phyloP scores from a whole-genome alignment of 2,797 vertebrate genomes.

The Loris lydekkerianus region DNA sequence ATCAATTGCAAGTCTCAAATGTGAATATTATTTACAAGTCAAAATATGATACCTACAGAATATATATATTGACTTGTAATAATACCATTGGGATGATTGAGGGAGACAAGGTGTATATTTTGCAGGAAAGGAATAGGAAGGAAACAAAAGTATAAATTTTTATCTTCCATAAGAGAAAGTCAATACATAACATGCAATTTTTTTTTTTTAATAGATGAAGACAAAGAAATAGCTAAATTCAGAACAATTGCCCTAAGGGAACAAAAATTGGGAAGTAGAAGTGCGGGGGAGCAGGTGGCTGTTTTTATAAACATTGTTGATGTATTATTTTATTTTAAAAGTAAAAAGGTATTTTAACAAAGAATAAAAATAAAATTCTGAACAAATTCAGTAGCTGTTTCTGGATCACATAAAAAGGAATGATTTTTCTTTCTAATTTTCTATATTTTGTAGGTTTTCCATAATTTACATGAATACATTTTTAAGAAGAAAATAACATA shows the following conservation, averaged over 20 bases:
- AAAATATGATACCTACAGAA: not conserved
- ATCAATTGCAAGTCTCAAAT: not conserved
- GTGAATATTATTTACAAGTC: not conserved
- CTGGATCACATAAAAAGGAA: not conserved
- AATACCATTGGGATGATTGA: not conserved
- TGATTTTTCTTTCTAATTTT: not conserved
- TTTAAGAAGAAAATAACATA: not conserved
- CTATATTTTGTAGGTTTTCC: not conserved
- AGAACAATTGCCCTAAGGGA: not conserved
- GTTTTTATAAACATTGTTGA: slow-evolving; percentile 4
- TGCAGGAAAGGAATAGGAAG: not conserved
- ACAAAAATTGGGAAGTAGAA: not conserved
- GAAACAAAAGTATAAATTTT: not conserved
- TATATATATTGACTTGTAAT: not conserved
- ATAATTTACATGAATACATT: slow-evolving; percentile 7
- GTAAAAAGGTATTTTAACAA: not conserved
- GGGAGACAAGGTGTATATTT: not conserved
- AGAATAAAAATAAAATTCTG: slow-evolving; percentile 27
- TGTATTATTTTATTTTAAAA: not conserved
- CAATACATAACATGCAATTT: not conserved
- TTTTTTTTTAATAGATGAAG: not conserved
- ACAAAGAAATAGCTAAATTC: not conserved
- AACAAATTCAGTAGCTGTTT: not conserved
- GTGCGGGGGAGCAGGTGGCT: not conserved
- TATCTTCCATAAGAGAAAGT: not conserved